phyloP scores from a whole-genome alignment of 2,113 vertebrate genomes.

The Eulacestoma nigropectus region DNA sequence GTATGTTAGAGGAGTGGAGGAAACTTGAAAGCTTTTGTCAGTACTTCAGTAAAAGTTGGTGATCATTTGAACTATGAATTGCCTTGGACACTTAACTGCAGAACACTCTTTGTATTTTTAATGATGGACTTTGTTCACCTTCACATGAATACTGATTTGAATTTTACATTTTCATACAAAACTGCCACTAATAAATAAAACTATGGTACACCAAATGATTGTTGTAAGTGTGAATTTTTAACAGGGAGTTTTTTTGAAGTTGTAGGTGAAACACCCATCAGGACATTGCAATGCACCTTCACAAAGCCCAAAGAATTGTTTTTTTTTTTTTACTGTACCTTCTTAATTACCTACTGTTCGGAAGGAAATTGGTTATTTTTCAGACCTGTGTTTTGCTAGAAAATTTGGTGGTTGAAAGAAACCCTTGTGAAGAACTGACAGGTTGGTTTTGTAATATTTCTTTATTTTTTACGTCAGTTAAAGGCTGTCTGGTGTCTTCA shows the following conservation, averaged over 20 bases:
- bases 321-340: neutral
- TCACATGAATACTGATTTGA: neutral
- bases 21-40: neutral
- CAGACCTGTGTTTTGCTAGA: neutral
- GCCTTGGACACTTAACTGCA: neutral
- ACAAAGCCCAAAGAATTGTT: neutral
- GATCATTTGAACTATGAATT: neutral
- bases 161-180: neutral
- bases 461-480: neutral
- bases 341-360: neutral
- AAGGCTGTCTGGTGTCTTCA: neutral
- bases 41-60: neutral
- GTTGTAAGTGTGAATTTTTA: neutral
- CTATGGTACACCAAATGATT: neutral
- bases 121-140: neutral
- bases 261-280: rapidly evolving
- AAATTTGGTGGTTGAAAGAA: neutral
- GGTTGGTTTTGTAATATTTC: neutral
- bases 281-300: rapidly evolving
- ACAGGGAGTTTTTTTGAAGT: neutral
- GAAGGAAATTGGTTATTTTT: neutral
- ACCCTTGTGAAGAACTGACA: neutral
- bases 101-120: neutral
- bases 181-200: neutral
- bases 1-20: neutral